Base-by-base conservation (phyloP, 30 jellyfish, hydroid and myxozoan species). In the Phacellophora camtschatica region DNA sequence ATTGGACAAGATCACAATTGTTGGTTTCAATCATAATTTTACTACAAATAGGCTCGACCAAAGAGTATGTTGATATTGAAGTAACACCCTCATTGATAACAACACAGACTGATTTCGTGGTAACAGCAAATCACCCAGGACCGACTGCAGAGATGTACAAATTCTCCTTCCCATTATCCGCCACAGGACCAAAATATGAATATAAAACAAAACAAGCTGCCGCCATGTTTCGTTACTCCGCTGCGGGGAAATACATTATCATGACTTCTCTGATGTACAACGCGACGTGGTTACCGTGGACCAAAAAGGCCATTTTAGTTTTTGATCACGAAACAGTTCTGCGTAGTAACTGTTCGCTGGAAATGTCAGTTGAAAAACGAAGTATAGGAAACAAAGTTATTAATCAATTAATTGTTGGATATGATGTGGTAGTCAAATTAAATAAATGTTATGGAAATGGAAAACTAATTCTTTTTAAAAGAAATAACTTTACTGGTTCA, bases 141-240 rank as follows among this genome's bases (percentile, higher is more conserved):
- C 6, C 29, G 1, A 11, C 27, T 29, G 20, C 55, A 20, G 29
- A 64, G 4, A 5, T 2, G 34, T 78, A 61, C 51, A 63, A 65
- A 53, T 78, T 37, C 71, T 61, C 82, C 55, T 78, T 78, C 23
- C 82, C 74, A 53, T 78, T 37, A 57, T 61, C 82, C 55, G 62
- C 64, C 23, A 82, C 74, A 3, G 31, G 63, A 1, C 64, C 82
- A 82, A 69, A 15, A 9, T 25, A 55, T 33, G 41, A 63, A 11
- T 25, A 55, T 33, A 27, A 63, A 11, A 78, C 90, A 30, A 18
- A 36, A 0, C 36, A 43, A 33, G 18, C 30, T 9, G 33, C 50
- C 10, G 22, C 64, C 82, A 27, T 7, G 20, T 42, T 34, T 31
- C 41, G 66, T 6, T 78, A 58, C 66, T 3, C 48, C 4, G 31